A percentile compares a stretch with the other conserved stretches of the same genome.
phyloP scores from a whole-genome alignment of 2,113 vertebrate species.

The Narcine bancroftii region DNA sequence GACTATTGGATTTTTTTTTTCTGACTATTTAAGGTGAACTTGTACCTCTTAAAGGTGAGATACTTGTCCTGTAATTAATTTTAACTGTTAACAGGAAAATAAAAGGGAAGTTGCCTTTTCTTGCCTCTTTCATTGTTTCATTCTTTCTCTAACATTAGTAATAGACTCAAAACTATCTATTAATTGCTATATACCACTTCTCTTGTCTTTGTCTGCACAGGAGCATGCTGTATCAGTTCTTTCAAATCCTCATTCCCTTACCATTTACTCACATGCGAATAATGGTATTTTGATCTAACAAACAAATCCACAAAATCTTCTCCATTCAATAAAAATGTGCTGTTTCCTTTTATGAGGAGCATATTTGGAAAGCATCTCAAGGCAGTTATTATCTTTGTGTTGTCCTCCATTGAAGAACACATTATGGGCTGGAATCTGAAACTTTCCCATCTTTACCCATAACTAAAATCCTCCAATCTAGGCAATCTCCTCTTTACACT shows the following conservation, averaged over 20 bases:
- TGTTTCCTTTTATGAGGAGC: background rate
- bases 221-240: background rate
- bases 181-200: background rate
- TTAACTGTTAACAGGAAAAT: background rate
- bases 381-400: too few species aligned
- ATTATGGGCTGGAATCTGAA: too few species aligned
- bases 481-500: background rate
- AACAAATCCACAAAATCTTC: background rate
- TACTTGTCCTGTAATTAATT: background rate
- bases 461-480: too few species aligned
- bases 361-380: too few species aligned
- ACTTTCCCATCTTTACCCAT: too few species aligned
- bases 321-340: background rate
- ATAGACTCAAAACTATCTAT: background rate
- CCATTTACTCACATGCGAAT: background rate
- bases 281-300: background rate
- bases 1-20: background rate
- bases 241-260: background rate
- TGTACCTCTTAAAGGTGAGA: background rate
- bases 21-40: background rate
- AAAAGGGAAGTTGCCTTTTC: background rate
- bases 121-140: background rate
- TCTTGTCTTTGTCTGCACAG: background rate
- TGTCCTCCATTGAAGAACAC: too few species aligned
- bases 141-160: background rate